A percentile compares a stretch with the other conserved stretches of the same genome.
Conservation (phyloP, 2,797 vertebrate genomes). For the Coccyzus lansbergi region DNA sequence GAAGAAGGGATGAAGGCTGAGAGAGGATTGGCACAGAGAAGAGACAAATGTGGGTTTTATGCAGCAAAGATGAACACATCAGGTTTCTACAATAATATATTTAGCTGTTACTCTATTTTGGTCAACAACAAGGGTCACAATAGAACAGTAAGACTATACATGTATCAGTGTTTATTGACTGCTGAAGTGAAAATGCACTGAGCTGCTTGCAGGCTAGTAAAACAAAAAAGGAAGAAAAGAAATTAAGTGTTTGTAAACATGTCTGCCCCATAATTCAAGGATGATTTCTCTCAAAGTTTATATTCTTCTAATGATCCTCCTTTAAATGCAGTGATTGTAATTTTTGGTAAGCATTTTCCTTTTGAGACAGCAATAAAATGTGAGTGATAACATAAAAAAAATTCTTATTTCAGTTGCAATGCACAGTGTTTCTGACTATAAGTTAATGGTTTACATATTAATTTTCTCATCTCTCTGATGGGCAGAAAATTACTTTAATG, state of each 20-base stretch:
- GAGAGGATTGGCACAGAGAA: background rate
- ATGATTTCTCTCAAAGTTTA: constrained; percentile 41
- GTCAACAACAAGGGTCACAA: background rate
- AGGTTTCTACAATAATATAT: background rate
- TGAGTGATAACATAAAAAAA: constrained; percentile 50
- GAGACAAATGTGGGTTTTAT: background rate
- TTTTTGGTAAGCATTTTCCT: constrained; percentile 60
- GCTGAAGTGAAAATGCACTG: background rate
- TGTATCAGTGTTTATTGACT: background rate
- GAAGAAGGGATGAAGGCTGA: background rate
- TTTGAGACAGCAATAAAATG: constrained; percentile 63
- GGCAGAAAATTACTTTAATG: constrained; percentile 74
- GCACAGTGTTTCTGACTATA: constrained; percentile 53
- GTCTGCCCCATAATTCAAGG: constrained; percentile 19
- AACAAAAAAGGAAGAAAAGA: background rate
- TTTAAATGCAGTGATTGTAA: constrained; percentile 56
- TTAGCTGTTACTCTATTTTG: constrained; percentile 7
- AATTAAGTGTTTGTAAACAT: background rate
- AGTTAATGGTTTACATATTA: constrained; percentile 75
- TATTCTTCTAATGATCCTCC: constrained; percentile 56
- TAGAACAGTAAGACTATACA: background rate
- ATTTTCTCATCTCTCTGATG: constrained; percentile 72
- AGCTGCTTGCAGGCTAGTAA: background rate
- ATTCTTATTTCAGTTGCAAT: constrained; percentile 44
- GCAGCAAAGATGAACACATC: background rate